Evolutionary conservation across 1,140 invertebrate species (phyloP), one percentile per base, ranked within the genome.

Genomic region (Drosophila serrata): DNA sequence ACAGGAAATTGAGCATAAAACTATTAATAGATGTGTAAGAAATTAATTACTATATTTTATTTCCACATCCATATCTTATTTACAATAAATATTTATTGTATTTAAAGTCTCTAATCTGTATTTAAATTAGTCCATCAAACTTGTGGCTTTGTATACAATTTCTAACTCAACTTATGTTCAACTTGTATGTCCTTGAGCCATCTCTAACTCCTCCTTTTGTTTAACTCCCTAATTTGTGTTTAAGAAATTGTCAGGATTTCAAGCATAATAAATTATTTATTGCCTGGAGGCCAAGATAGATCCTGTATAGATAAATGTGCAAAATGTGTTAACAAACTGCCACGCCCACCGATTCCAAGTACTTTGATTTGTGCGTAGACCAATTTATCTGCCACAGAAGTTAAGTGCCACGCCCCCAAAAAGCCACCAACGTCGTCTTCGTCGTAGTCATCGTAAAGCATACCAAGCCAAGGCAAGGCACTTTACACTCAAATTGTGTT

Each of bases 401-500:
- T 55, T 53, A 46, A 49, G 22, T 45, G 46, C 56, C 62, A 49
- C 31, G 42, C 60, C 57, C 24, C 46, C 22, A 27, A 35, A 17
- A 17, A 43, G 6, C n/a, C 22, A 29, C 4, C 39, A 0, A 6
- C 29, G 11, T 6, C 24, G 22, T n/a, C 45, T 15, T 11, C 15
- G 13, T n/a, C 8, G 27, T 27, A 24, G 19, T n/a, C 33, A 5
- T 13, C 12, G 29, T 13, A 15, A 53, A 27, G 48, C 11, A n/a
- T n/a, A n/a, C n/a, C n/a, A 43, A 22, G 27, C n/a, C 17, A 51
- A 37, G 51, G 19, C 51, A 55, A 37, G 67, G 48, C 77, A 55
- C 63, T 72, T 57, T 53, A 70, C 69, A 72, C 69, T 59, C 69
- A 80, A 88, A 90, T 90, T 88, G 84, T 85, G 81, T 85, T 88